Evolutionary conservation across 2,113 vertebrate genomes (phyloP).

Genomic region (Spheniscus mendiculus): DNA sequence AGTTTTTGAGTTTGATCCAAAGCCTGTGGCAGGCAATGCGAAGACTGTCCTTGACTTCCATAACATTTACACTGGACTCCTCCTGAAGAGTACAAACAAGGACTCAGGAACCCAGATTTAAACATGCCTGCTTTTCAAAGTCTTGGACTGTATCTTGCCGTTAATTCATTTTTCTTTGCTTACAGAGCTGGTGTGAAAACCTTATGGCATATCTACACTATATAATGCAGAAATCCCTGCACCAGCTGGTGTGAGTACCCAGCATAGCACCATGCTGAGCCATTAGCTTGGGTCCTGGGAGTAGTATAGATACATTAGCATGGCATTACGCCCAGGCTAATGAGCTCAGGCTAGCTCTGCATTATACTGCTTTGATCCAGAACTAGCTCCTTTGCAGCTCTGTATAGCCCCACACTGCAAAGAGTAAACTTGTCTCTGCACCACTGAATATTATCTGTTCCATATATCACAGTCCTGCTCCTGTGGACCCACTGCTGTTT

Average conservation of each 20-base stretch:
- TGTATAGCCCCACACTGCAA: neutral
- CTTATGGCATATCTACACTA: conserved; percentile 10
- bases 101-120: neutral
- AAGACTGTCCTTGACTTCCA: neutral
- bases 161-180: conserved; percentile 16
- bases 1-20: neutral
- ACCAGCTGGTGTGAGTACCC: conserved; percentile 48
- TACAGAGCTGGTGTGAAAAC: neutral
- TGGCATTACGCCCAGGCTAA: conserved; percentile 12
- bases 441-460: neutral
- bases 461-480: neutral
- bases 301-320: conserved; percentile 35
- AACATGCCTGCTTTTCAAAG: neutral
- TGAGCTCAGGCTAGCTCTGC: conserved; percentile 30
- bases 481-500: neutral
- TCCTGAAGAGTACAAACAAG: neutral
- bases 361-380: neutral
- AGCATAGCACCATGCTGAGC: conserved; percentile 27
- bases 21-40: neutral
- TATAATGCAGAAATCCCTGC: conserved; percentile 8
- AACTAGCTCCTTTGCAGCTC: neutral
- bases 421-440: neutral
- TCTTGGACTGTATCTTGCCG: neutral
- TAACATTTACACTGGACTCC: neutral
- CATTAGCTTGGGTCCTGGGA: conserved; percentile 44